These are phyloP conservation scores for Tragelaphus imberbis DNA, from an alignment of 2,113 vertebrate genomes.

Conservation along the genomic window DNA sequence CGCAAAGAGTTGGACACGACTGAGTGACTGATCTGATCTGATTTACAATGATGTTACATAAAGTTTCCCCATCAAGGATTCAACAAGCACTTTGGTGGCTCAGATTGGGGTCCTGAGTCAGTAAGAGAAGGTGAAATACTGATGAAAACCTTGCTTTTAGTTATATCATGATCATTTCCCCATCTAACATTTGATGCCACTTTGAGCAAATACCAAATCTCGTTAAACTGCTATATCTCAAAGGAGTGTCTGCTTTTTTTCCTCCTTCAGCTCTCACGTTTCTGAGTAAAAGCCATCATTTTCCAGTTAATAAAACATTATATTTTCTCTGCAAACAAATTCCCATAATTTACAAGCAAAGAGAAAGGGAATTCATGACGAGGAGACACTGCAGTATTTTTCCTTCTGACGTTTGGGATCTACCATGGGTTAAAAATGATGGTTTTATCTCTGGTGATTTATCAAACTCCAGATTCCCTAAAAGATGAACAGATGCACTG, in stretches of 20 bases:
- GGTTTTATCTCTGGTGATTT: slow-evolving; percentile 69
- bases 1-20: too few species aligned
- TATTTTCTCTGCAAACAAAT: slow-evolving; percentile 68
- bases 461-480: slow-evolving; percentile 68
- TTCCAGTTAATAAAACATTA: slow-evolving; percentile 50
- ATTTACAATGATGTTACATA: background rate
- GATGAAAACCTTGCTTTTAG: background rate
- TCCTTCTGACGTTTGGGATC: slow-evolving; percentile 51
- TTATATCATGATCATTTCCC: background rate
- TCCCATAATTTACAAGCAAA: slow-evolving; percentile 48
- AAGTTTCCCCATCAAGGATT: background rate
- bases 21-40: too few species aligned
- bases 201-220: background rate
- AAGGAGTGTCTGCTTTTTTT: background rate
- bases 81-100: background rate
- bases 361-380: slow-evolving; percentile 34
- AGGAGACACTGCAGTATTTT: slow-evolving; percentile 36
- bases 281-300: slow-evolving; percentile 53
- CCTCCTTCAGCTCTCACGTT: slow-evolving; percentile 39
- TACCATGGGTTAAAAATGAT: slow-evolving; percentile 60
- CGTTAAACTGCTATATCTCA: background rate
- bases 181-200: background rate
- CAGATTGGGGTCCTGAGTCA: background rate
- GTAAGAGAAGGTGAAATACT: background rate
- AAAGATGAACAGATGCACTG: slow-evolving; percentile 65